Base-by-base conservation (phyloP, 2,797 vertebrate genomes). In the Orestias chungarensis region DNA sequence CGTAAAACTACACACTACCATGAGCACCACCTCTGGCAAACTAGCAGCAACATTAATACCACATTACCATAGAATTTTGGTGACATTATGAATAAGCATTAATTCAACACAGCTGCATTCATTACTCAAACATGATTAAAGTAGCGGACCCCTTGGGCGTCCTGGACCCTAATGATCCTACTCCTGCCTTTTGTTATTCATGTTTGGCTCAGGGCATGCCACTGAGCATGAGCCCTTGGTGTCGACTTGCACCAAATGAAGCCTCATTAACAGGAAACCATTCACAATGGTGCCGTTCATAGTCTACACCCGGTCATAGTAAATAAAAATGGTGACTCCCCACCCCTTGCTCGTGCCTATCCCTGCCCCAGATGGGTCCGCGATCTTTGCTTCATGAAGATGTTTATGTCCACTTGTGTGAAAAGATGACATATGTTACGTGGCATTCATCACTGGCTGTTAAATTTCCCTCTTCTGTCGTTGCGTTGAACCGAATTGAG, bases 61-160 rank as follows among this genome's bases (percentile, higher is more conserved):
- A 80, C 83, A 87, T 91, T 90, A 87, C 81, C 75, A 83, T 72
- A 75, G 85, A 79, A 64, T 92, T 90, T 87, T 42, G 62, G 57
- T 79, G 81, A 91, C 87, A 80, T 91, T 86, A 91, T 89, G 89
- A 90, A 92, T 89, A 89, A 86, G 83, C 85, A 78, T 83, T 78
- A 83, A 92, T 88, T 90, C 88, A 84, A 83, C 85, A 88, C 92
- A 93, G 92, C 89, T 90, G 92, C 91, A 91, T 91, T 93, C 90
- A 94, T 94, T 93, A 92, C 82, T 10, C 87, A 89, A 94, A 93
- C 88, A 78, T 91, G 91, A 94, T 94, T 93, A 94, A 93, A 93
- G 84, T 71, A 82, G 75, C 69, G 46, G 82, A 90, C 81, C 90
- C 92, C 92, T 90, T 76, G 47, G 91, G 93, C 86, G 59, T 87